A percentile compares a stretch with the other conserved stretches of the same genome.
phyloP scores from a whole-genome alignment of 2,797 vertebrate species.

The Sebastes aleutianus region DNA sequence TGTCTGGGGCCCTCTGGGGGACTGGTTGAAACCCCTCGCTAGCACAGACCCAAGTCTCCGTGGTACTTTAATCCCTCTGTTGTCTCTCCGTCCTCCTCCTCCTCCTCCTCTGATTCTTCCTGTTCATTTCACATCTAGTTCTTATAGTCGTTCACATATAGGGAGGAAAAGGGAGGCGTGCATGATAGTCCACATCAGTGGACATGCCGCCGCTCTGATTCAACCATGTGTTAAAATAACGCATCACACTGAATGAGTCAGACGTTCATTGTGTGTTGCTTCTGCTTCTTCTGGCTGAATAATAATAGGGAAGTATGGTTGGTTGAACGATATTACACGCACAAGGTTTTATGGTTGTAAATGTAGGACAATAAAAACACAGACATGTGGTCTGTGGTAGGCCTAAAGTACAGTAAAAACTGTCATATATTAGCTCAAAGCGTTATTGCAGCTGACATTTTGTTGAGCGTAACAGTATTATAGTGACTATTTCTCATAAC shows the following conservation, averaged over 20 bases:
- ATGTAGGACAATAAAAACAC: neutral
- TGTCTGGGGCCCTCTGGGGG: conserved; percentile 63
- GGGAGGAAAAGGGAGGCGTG: neutral
- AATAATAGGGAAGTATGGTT: neutral
- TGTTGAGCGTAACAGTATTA: neutral
- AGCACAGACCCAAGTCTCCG: neutral
- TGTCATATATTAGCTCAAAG: neutral
- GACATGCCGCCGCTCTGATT: neutral
- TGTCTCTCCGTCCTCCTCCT: neutral
- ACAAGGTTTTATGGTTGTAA: neutral
- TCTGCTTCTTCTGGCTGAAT: neutral
- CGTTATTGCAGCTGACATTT: neutral
- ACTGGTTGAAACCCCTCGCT: conserved; percentile 31
- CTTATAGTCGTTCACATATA: neutral
- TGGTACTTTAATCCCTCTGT: neutral
- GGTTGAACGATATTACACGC: neutral
- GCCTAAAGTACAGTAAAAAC: neutral
- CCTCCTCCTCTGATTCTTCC: neutral
- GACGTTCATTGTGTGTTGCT: neutral
- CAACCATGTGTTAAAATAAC: neutral
- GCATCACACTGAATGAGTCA: neutral
- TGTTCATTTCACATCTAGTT: neutral
- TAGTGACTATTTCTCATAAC: neutral
- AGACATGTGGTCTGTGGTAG: neutral
- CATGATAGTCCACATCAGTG: neutral